Conservation (phyloP, 2,888 invertebrate species). For the Cantharis rustica region DNA sequence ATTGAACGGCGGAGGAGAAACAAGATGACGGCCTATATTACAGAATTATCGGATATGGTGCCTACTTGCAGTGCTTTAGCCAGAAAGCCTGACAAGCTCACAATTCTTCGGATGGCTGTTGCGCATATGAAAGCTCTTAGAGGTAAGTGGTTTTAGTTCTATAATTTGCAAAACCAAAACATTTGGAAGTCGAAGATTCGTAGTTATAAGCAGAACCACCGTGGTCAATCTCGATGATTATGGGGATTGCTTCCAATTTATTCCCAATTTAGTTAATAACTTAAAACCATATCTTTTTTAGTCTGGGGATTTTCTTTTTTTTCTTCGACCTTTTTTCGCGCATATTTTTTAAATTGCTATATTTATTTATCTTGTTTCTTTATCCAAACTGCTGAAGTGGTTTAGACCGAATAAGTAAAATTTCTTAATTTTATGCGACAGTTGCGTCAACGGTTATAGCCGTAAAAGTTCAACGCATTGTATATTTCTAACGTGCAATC, state of each 20-base stretch:
- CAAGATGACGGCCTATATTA: conserved; percentile 99
- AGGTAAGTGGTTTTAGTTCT: conserved; percentile 64
- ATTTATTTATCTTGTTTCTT: not conserved
- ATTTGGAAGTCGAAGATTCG: not conserved
- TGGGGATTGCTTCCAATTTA: not conserved
- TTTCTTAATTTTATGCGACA: not conserved
- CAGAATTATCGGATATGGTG: conserved; percentile 99
- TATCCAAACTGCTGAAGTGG: too few relatives aligned
- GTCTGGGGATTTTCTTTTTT: not conserved
- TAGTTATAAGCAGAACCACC: not conserved
- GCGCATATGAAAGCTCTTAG: conserved; percentile 98
- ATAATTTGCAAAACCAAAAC: not conserved
- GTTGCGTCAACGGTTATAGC: not conserved
- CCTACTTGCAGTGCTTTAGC: conserved; percentile 98
- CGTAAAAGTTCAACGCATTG: not conserved
- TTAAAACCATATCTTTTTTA: not conserved
- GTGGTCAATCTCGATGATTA: not conserved
- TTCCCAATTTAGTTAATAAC: not conserved
- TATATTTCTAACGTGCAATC: not conserved
- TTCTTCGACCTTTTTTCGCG: not conserved
- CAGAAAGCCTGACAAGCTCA: conserved; percentile 98
- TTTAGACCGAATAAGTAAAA: not conserved
- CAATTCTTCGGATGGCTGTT: conserved; percentile 98
- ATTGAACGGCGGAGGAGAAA: conserved; percentile 97
- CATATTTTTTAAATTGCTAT: not conserved